phyloP scores from a whole-genome alignment of 2,797 vertebrate species.

The Agapornis canus region DNA sequence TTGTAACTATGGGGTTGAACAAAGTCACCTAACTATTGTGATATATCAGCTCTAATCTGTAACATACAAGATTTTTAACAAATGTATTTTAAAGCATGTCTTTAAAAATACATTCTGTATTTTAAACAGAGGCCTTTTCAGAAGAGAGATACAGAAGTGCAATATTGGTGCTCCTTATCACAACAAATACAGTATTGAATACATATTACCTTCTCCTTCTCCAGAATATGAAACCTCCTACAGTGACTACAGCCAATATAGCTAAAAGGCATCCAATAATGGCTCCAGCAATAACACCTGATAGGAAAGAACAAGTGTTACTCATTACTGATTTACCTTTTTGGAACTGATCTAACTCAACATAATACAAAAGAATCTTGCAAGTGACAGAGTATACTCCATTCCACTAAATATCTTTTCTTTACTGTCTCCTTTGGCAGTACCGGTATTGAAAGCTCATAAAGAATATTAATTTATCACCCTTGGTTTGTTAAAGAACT shows the following conservation, averaged over 20 bases:
- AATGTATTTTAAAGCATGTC: background rate
- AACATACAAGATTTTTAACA: background rate
- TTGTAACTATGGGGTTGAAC: background rate
- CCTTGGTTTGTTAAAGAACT: too few species aligned
- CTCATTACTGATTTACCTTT: background rate
- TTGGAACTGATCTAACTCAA: background rate
- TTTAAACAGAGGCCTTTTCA: background rate
- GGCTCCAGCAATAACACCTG: conserved; percentile 76
- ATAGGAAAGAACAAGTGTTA: background rate
- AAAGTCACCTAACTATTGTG: background rate
- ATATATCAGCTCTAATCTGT: background rate
- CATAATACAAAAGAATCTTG: background rate
- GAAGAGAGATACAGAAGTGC: background rate
- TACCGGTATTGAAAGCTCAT: background rate
- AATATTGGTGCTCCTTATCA: background rate
- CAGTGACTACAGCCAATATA: conserved; percentile 49
- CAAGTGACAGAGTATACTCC: background rate
- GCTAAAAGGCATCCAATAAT: conserved; percentile 77
- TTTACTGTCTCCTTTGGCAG: background rate
- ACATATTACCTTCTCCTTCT: conserved; percentile 75
- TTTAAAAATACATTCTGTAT: background rate
- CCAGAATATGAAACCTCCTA: conserved; percentile 78
- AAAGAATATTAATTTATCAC: too few species aligned
- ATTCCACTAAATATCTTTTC: background rate
- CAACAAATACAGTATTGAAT: background rate